phyloP scores from a whole-genome alignment of 2,888 invertebrate genomes.

The Cenopis cana region DNA sequence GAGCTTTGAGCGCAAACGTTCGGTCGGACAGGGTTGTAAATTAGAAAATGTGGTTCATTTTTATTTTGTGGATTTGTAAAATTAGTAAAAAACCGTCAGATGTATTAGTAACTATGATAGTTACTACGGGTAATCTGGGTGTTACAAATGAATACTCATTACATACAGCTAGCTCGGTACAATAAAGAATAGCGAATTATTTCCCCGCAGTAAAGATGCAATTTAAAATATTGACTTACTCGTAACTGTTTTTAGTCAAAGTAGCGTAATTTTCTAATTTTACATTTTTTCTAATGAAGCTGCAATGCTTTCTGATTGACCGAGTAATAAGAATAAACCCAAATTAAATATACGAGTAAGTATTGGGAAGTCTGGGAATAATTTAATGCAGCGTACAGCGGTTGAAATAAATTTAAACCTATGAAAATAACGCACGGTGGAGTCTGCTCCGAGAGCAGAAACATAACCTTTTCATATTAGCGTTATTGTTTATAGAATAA shows the following conservation, averaged over 20 bases:
- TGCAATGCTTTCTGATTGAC: not conserved
- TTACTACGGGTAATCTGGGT: too few relatives aligned
- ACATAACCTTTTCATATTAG: not conserved
- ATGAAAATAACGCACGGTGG: conserved; percentile 20
- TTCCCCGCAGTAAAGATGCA: not conserved
- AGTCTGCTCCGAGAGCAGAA: not conserved
- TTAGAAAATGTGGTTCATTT: conserved; percentile 32
- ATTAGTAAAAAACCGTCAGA: not conserved
- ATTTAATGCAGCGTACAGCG: conserved; percentile 30
- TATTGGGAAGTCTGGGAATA: conserved; percentile 12
- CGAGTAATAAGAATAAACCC: conserved; percentile 3
- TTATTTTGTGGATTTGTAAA: conserved; percentile 23
- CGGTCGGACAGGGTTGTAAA: conserved; percentile 33
- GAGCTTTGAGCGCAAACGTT: conserved; percentile 28
- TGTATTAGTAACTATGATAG: not conserved
- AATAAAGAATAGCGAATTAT: not conserved
- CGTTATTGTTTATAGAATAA: not conserved
- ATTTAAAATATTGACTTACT: too few relatives aligned
- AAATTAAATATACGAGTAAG: conserved; percentile 15
- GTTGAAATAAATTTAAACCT: conserved; percentile 29
- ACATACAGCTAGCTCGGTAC: not conserved
- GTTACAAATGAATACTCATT: too few relatives aligned
- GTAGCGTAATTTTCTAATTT: too few relatives aligned
- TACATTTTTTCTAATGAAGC: not conserved
- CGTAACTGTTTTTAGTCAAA: too few relatives aligned